Evolutionary conservation across 2,113 vertebrate species (phyloP).

Genomic region (Cottus gobio): DNA sequence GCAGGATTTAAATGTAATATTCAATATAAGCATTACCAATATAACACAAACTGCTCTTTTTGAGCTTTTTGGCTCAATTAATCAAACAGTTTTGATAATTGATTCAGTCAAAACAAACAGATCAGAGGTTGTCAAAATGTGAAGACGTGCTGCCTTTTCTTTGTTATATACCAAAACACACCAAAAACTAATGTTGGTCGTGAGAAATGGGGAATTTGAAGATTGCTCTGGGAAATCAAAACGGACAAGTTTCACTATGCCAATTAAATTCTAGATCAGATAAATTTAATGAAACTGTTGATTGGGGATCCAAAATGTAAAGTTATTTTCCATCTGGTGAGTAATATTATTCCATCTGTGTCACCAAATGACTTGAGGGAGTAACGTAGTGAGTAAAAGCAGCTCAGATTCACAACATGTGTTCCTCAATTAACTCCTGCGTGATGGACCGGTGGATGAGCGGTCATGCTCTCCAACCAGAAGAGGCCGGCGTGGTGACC

Average conservation of each 20-base stretch:
- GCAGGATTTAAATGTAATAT: background rate
- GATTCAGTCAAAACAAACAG: background rate
- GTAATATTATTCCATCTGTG: conserved; percentile 4
- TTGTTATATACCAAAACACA: background rate
- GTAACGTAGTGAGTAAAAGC: background rate
- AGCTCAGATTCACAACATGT: background rate
- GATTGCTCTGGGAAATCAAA: background rate
- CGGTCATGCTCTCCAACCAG: conserved; percentile 31
- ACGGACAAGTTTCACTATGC: background rate
- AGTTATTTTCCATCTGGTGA: background rate
- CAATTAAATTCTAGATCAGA: background rate
- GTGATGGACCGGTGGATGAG: background rate
- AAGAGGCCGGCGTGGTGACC: background rate
- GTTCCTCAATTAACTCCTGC: background rate
- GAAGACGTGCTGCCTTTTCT: background rate
- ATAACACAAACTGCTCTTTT: background rate
- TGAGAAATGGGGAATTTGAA: background rate
- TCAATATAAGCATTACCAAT: background rate
- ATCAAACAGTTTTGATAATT: background rate
- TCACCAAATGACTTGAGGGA: conserved; percentile 1
- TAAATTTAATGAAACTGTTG: background rate
- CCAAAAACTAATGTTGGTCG: background rate
- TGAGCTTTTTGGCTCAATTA: too few relatives aligned
- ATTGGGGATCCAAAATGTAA: background rate
- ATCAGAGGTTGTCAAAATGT: too few relatives aligned